Base-by-base conservation (phyloP, 2,888 invertebrate species). In the Macrophya alboannulata region DNA sequence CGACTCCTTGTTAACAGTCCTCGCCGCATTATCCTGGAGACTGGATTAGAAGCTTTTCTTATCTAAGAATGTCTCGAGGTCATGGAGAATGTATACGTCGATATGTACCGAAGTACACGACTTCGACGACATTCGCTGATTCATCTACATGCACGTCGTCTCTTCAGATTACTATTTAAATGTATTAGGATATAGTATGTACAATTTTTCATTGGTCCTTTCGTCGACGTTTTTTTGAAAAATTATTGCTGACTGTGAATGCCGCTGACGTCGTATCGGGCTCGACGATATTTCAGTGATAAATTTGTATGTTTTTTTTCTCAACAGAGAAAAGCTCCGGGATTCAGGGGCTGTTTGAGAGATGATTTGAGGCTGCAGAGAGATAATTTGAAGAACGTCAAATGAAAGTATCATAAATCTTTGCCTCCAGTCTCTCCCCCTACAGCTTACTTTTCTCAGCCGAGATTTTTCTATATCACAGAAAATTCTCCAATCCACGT, bases 1-100 rank as follows among this genome's bases (percentile, higher is more conserved):
- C 62, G 62, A 76, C 45, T 43, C 65, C 85, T 48, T 85, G 85
- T 79, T 77, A 79, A 79, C 79, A 40, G 65, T 79, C 68, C 77
- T 85, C 43, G 21, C 17, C 43, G 81, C 15, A 62, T 81, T 81
- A 31, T 43, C 21, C 43, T 51, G 43, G 40, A 62, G 62, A 6
- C 43, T 62, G 81, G 62, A 81, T 81, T 59, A 59, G 59, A 40
- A 43, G 81, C 37, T 81, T 62, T 37, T 62, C 37, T 81, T 81
- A 81, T 59, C 37, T 43, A 10, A 37, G 62, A 40, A 43, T 62
- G 62, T 40, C 59, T 81, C 8, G 43, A 40, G 45, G 43, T 21
- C 51, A 17, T 31, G 37, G 51, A 77, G 15, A 31, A 25, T 37
- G 37, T 37, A 77, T 77, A n/a, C n/a, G 51, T 74, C 21, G 43